These are phyloP conservation scores for Ambastaia sidthimunki DNA, from an alignment of 2,797 vertebrate species.

Conservation along the genomic window DNA sequence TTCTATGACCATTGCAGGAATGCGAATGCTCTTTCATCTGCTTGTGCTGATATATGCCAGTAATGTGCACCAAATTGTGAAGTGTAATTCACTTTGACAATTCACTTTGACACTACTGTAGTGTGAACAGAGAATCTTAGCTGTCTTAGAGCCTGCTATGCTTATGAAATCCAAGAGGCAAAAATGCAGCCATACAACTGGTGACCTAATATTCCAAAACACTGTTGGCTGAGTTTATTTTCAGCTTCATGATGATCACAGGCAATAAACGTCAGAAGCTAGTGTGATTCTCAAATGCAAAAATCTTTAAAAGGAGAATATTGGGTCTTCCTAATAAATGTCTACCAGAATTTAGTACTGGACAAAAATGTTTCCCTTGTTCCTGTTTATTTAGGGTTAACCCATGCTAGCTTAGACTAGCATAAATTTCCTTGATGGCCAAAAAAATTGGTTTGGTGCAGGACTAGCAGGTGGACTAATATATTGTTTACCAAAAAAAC, in stretches of 20 bases:
- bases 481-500: no score
- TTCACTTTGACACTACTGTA: background rate
- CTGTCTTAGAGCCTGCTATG: slow-evolving; percentile 17
- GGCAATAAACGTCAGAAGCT: slow-evolving; percentile 31
- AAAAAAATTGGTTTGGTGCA: background rate
- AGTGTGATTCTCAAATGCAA: no score
- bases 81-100: slow-evolving; percentile 18
- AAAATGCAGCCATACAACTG: background rate
- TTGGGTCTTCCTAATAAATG: slow-evolving; percentile 13
- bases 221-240: slow-evolving; percentile 32
- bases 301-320: no score
- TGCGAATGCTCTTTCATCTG: background rate
- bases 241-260: slow-evolving; percentile 21
- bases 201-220: slow-evolving; percentile 40
- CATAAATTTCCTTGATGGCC: background rate
- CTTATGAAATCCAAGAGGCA: slow-evolving; percentile 45
- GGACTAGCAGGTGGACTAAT: no score
- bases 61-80: background rate
- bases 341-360: background rate
- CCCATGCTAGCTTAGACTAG: background rate
- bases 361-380: no score
- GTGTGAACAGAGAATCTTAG: background rate
- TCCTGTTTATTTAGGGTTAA: background rate
- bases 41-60: background rate
- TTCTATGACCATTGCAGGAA: slow-evolving; percentile 12